Evolutionary conservation across 1,140 invertebrate species (phyloP).

Genomic region (Sminthurides bifidus): DNA sequence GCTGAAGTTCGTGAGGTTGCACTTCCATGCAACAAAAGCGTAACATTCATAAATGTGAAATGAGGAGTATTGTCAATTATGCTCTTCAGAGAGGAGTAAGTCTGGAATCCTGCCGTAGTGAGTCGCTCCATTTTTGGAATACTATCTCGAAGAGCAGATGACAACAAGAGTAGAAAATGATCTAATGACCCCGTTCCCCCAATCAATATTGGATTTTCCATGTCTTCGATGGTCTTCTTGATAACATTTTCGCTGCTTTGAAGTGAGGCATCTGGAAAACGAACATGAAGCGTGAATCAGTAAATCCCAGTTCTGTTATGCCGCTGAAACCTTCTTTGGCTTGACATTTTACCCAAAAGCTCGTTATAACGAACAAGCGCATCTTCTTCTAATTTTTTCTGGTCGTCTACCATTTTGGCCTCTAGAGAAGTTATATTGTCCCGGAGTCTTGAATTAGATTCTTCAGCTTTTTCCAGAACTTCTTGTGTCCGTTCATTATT

Average conservation of each 20-base stretch:
- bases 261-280: constrained; percentile 21
- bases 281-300: not conserved
- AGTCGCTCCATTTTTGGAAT: constrained; percentile 15
- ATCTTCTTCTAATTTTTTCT: constrained; percentile 21
- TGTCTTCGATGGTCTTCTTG: constrained; percentile 20
- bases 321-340: not conserved
- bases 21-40: constrained; percentile 53
- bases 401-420: constrained; percentile 19
- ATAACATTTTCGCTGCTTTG: constrained; percentile 14
- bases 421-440: constrained; percentile 18
- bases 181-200: constrained; percentile 28
- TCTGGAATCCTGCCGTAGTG: constrained; percentile 12
- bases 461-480: no score
- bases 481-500: no score
- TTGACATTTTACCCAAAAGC: constrained; percentile 14
- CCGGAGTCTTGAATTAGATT: no score
- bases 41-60: constrained; percentile 45
- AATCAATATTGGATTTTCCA: constrained; percentile 27
- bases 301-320: not conserved
- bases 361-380: constrained; percentile 19
- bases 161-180: constrained; percentile 22
- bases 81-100: constrained; percentile 8
- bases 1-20: constrained; percentile 57
- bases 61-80: constrained; percentile 23
- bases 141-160: constrained; percentile 5